Base-by-base conservation (phyloP, 1,140 invertebrate species). In the Laodelphax striatellus region DNA sequence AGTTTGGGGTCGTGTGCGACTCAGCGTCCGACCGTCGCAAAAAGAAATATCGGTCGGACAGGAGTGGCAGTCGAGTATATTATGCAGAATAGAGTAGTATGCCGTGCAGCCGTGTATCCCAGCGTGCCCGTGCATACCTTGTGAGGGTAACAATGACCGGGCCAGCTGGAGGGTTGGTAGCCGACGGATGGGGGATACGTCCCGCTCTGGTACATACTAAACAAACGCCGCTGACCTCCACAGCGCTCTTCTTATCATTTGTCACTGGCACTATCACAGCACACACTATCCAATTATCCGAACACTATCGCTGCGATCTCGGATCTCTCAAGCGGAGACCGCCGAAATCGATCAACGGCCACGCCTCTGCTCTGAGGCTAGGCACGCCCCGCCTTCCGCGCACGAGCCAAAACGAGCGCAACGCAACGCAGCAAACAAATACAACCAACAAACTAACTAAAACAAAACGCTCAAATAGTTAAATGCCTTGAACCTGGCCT, bases 401-500 rank as follows among this genome's bases (percentile, higher is more conserved):
- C 46, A 19, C 46, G 46, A 17, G 16, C 16, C 46, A 19, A 50
- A 50, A 50, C 16, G 21, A 50, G 22, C 53, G 24, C 21, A 55
- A 21, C 21, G 13, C 53, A 55, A 55, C 21, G 19, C 5, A 17
- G 24, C 16, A 17, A 54, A 54, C 53, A 55, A 55, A 21, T 28
- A 55, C 53, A 55, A 50, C 46, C 1, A 28, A n/a, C n/a, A n/a
- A n/a, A 22, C 46, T 8, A 50, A 50, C 16, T 21, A 52, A 60
- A 60, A 54, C 50, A 57, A 63, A 55, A 50, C 61, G 38, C 10
- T 31, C 19, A 54, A 54, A 43, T 41, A 42, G 38, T 43, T 60
- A 52, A 54, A 60, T 34, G n/a, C 41, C 19, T 16, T 55, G 76
- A 77, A 86, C 85, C 85, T 87, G 85, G 80, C 84, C 84, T 72